Evolutionary conservation across 2,113 vertebrate species (phyloP), one percentile per base, ranked within the genome.

Genomic region (Reinhardtius hippoglossoides): DNA sequence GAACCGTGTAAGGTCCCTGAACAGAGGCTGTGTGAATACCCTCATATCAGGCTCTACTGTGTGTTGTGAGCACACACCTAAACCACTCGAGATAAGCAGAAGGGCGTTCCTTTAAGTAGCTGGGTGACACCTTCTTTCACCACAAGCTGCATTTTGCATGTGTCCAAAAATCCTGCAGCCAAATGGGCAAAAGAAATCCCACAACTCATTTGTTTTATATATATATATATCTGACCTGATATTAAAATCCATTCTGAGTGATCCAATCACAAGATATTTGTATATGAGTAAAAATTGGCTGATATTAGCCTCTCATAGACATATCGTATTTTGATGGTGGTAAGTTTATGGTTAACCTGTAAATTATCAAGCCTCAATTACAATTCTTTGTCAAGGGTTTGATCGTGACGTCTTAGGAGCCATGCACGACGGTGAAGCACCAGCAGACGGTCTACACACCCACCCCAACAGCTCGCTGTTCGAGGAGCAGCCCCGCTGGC

Each of bases 401-500:
- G 27, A 31, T 31, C 5, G 5, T 31, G 27, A 31, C 5, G 27
- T 31, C 26, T 27, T 27, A 27, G 26, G 26, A 27, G 26, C 3
- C 26, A 27, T 98, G 97, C 87, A 96, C 96, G 84, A 97, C 96
- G 0, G 97, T 98, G 80, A 98, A 98, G 69, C 96, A 98, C 88
- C 97, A 97, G 91, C 97, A 98, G 94, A 95, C 95, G 0, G 97
- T 98, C 10, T 98, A 95, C 83, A n/a, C n/a, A 92, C 97, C 20
- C 97, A 98, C 58, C 97, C 97, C 58, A 98, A 98, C 94, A 97
- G 96, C 87, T 96, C 95, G 16, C 94, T 98, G 59, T 98, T 98
- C 16, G 93, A 96, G 83, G 96, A 97, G 76, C 96, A 95, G 90
- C 97, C 97, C 0, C 96, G 97, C 77, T 98, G 97, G 96, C 90